Evolutionary conservation across 2,797 vertebrate genomes (phyloP).

Genomic region (Threskiornis aethiopicus): DNA sequence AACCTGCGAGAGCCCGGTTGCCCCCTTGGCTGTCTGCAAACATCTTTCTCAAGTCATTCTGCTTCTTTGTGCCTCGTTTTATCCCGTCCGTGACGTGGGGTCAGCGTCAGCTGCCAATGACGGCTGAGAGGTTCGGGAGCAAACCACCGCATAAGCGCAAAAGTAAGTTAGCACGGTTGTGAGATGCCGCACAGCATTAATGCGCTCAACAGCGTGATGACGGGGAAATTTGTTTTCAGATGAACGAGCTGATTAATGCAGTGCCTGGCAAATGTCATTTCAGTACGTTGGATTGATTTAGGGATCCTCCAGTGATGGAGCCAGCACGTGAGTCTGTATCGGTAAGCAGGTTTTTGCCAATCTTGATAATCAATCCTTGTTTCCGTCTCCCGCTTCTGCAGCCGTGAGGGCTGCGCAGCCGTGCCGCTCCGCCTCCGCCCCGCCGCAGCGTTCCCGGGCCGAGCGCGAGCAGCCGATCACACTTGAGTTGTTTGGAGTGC

Average conservation of each 20-base stretch:
- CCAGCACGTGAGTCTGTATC: not conserved
- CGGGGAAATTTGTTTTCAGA: not conserved
- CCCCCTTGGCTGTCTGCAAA: not conserved
- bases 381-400: accelerated
- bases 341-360: not conserved
- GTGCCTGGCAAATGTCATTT: not conserved
- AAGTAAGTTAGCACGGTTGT: accelerated
- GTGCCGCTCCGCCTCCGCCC: not conserved
- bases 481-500: not conserved
- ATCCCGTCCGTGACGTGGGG: not conserved
- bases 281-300: not conserved
- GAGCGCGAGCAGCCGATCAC: not conserved
- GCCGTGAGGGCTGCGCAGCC: accelerated
- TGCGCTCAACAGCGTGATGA: accelerated
- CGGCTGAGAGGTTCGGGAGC: not conserved
- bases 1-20: not conserved
- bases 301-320: not conserved
- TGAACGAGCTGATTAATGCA: accelerated
- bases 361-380: accelerated
- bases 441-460: not conserved
- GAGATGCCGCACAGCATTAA: accelerated
- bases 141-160: accelerated
- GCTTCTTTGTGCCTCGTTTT: not conserved
- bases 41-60: not conserved
- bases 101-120: accelerated